These are phyloP conservation scores for Boulengeromyrus knoepffleri DNA, from an alignment of 2,113 vertebrate species.

Conservation along the genomic window DNA sequence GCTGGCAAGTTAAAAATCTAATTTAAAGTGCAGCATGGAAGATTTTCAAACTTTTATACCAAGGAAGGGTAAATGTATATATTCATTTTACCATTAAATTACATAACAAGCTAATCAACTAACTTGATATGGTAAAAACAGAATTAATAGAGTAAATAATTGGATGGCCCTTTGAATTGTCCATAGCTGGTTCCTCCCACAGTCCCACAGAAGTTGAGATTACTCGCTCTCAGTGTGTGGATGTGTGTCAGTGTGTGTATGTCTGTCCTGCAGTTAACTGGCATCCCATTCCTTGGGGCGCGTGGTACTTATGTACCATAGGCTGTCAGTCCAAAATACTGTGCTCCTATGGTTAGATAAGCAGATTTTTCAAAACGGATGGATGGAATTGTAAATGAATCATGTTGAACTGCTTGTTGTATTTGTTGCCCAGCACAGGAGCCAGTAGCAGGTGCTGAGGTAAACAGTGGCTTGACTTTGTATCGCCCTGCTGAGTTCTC, in stretches of 20 bases:
- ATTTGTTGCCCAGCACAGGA: background rate
- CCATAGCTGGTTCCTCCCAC: background rate
- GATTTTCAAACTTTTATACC: background rate
- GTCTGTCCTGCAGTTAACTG: background rate
- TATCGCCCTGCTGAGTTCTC: background rate
- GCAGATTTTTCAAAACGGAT: background rate
- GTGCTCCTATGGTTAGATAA: background rate
- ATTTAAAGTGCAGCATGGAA: background rate
- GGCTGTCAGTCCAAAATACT: background rate
- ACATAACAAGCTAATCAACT: background rate
- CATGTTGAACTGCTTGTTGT: background rate
- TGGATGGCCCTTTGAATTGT: background rate
- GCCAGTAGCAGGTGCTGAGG: background rate
- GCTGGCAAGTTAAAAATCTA: background rate
- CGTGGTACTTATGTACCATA: background rate
- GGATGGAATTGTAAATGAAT: background rate
- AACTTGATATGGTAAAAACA: background rate
- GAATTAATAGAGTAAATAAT: background rate
- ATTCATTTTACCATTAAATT: background rate
- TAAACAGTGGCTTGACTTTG: background rate
- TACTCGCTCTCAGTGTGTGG: background rate
- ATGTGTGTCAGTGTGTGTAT: background rate
- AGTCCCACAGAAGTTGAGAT: background rate
- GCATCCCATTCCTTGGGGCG: background rate
- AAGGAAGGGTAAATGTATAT: background rate